phyloP scores from a whole-genome alignment of 2,113 vertebrate genomes.

The Sula dactylatra region DNA sequence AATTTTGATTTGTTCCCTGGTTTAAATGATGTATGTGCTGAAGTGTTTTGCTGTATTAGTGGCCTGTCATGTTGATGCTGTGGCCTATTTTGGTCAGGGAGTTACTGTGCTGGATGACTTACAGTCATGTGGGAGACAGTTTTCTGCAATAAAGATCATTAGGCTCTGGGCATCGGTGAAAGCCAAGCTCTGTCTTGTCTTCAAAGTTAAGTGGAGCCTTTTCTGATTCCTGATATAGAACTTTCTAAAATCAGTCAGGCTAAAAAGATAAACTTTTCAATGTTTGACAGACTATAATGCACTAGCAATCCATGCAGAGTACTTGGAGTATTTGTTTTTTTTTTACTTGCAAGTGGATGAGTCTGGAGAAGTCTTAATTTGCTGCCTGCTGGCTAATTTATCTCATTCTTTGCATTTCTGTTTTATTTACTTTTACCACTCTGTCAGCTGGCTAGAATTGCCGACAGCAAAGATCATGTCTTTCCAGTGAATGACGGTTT shows the following conservation, averaged over 20 bases:
- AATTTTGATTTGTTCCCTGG: not conserved
- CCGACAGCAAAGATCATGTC: slow-evolving; percentile 95
- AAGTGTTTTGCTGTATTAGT: not conserved
- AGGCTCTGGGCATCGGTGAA: not conserved
- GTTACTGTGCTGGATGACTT: not conserved
- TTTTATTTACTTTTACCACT: not conserved
- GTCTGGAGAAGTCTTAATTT: not conserved
- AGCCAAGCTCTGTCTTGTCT: not conserved
- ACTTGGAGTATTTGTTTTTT: not conserved
- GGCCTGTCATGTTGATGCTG: too few species aligned
- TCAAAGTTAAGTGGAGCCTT: not conserved
- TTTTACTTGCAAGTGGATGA: not conserved
- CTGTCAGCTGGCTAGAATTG: slow-evolving; percentile 92
- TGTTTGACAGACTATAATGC: not conserved
- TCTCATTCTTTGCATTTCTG: not conserved
- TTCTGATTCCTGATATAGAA: not conserved
- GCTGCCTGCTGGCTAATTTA: not conserved
- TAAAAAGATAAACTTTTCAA: not conserved
- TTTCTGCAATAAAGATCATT: not conserved
- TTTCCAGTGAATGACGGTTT: slow-evolving; percentile 98
- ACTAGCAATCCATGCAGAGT: not conserved
- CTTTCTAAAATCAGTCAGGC: not conserved
- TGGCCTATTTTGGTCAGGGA: not conserved
- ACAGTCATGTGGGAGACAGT: not conserved
- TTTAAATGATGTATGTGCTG: not conserved